Evolutionary conservation across 2,797 vertebrate genomes (phyloP).

Genomic region (Pantherophis vulpinus): DNA sequence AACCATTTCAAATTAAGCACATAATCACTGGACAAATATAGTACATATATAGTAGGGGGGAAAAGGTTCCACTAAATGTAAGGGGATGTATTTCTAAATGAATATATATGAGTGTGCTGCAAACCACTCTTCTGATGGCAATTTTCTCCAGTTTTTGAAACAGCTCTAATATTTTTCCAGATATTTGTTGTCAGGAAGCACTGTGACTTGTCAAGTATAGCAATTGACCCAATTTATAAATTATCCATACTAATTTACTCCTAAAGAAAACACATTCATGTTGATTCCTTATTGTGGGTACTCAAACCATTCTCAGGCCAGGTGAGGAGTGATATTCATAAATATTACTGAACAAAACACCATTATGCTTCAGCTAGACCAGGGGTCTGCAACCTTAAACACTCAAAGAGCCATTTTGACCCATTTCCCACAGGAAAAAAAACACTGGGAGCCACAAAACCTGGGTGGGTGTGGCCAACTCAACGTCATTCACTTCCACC

Average conservation of each 20-base stretch:
- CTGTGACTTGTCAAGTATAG: not conserved
- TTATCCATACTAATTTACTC: not conserved
- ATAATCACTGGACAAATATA: not conserved
- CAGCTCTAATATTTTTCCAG: not conserved
- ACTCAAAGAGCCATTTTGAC: too few relatives aligned
- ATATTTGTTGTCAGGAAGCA: not conserved
- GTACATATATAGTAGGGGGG: not conserved
- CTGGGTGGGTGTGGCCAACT: too few relatives aligned
- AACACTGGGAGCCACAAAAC: too few relatives aligned
- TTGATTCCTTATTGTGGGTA: not conserved
- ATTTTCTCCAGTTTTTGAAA: not conserved
- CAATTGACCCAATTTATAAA: not conserved
- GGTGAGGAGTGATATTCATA: too few relatives aligned
- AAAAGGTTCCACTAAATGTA: not conserved
- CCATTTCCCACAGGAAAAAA: too few relatives aligned
- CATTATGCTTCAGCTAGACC: not conserved
- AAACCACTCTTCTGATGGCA: not conserved
- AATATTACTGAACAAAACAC: not conserved
- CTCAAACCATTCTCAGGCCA: not conserved
- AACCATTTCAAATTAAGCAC: not conserved
- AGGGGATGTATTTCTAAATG: not conserved
- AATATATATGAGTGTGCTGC: not conserved
- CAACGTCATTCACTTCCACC: too few relatives aligned
- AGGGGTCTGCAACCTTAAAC: not conserved
- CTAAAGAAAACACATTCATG: not conserved